These are phyloP conservation scores for Drosophila neotestacea DNA, from an alignment of 2,888 invertebrate species.

Conservation along the genomic window DNA sequence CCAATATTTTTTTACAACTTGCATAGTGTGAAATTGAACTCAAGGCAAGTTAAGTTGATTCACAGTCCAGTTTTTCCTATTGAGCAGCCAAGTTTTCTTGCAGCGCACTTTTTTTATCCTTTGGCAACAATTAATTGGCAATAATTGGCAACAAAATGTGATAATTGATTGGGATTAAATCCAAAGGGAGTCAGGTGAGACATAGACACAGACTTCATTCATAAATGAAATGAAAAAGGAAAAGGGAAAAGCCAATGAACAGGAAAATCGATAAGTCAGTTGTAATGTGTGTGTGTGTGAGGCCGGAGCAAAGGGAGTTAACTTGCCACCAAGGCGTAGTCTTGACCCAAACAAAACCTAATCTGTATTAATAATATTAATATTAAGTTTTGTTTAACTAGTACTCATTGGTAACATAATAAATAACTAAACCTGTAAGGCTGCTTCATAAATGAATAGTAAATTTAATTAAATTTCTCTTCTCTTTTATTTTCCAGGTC, in stretches of 20 bases:
- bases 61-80: slow-evolving; percentile 52
- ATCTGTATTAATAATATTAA: too few species aligned
- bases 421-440: too few species aligned
- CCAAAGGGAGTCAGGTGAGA: slow-evolving; percentile 52
- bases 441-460: too few species aligned
- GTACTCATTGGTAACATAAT: too few species aligned
- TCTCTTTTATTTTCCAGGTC: slow-evolving; percentile 86
- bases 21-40: slow-evolving; percentile 22
- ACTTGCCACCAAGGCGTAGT: not conserved
- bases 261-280: slow-evolving; percentile 61
- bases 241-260: not conserved
- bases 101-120: slow-evolving; percentile 2
- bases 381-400: too few species aligned
- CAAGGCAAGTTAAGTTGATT: slow-evolving; percentile 1
- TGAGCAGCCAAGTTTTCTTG: slow-evolving; percentile 38
- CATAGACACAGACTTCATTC: slow-evolving; percentile 27
- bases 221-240: not conserved
- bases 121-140: slow-evolving; percentile 40
- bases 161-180: slow-evolving; percentile 31
- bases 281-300: slow-evolving; percentile 8
- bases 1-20: slow-evolving; percentile 46
- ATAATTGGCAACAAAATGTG: slow-evolving; percentile 66
- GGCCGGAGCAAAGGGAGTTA: slow-evolving; percentile 1
- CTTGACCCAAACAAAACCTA: slow-evolving; percentile 8
- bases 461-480: not conserved